A percentile compares a stretch with the other conserved stretches of the same genome.
These are phyloP conservation scores for Oophaga sylvatica DNA, from an alignment of 2,797 vertebrate species.

Conservation along the genomic window DNA sequence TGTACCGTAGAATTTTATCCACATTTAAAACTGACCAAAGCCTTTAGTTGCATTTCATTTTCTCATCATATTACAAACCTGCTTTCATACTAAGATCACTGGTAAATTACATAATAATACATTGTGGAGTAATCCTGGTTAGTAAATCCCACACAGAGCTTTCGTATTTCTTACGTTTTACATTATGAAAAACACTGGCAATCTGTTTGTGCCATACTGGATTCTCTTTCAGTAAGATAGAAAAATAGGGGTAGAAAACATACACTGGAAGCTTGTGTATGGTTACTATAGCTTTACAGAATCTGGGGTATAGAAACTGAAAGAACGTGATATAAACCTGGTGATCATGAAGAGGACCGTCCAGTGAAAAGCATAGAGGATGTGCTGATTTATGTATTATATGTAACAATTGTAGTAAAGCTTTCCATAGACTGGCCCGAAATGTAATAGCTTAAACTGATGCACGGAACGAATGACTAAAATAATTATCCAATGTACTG, in stretches of 20 bases:
- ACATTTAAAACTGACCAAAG: no score
- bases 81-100: background rate
- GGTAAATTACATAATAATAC: background rate
- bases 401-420: background rate
- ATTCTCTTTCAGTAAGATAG: background rate
- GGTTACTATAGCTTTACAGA: background rate
- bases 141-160: background rate
- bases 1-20: no score
- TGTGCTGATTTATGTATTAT: background rate
- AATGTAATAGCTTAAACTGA: conserved; percentile 2
- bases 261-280: background rate
- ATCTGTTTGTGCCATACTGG: conserved; percentile 8
- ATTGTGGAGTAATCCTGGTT: background rate
- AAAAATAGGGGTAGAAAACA: conserved; percentile 16
- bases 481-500: conserved; percentile 4
- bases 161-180: background rate
- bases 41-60: background rate
- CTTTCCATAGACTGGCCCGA: background rate
- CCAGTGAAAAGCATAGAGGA: background rate
- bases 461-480: background rate
- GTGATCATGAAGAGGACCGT: background rate
- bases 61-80: background rate
- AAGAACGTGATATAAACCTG: background rate
- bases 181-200: background rate
- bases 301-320: background rate